A percentile compares a stretch with the other conserved stretches of the same genome.
Evolutionary conservation across 2,797 vertebrate genomes (phyloP).

Genomic region (Lindbergichthys nudifrons): DNA sequence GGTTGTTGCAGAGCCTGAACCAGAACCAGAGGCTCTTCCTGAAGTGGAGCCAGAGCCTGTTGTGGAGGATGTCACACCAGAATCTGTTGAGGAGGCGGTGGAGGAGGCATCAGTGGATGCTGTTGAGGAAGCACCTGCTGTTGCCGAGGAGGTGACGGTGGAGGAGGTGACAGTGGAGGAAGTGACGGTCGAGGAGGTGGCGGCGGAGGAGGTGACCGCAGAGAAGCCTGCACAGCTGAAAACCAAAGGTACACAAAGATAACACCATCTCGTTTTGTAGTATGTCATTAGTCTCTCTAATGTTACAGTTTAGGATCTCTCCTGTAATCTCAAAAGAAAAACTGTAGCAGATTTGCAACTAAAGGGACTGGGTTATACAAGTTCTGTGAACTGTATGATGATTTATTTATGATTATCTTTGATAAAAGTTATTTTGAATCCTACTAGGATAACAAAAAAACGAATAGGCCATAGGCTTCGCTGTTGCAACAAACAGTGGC

Average conservation of each 20-base stretch:
- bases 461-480: no score
- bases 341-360: background rate
- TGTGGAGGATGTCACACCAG: constrained; percentile 21
- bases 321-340: background rate
- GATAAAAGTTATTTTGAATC: no score
- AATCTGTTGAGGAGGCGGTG: constrained; percentile 2
- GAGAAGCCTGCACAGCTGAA: constrained; percentile 40
- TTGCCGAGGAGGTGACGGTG: constrained; percentile 35
- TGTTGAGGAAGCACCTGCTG: constrained; percentile 33
- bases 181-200: constrained; percentile 32
- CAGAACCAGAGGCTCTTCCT: background rate
- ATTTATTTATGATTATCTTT: no score
- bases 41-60: constrained; percentile 18
- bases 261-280: background rate
- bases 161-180: constrained; percentile 40
- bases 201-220: constrained; percentile 27
- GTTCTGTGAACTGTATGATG: no score
- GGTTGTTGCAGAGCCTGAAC: constrained; percentile 3
- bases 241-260: constrained; percentile 56
- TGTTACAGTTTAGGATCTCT: background rate
- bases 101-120: constrained; percentile 10
- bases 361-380: no score
- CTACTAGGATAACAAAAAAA: no score
- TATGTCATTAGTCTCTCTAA: background rate
- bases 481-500: no score